Base-by-base conservation (phyloP, 2,113 vertebrate genomes). In the Pollachius pollachius region DNA sequence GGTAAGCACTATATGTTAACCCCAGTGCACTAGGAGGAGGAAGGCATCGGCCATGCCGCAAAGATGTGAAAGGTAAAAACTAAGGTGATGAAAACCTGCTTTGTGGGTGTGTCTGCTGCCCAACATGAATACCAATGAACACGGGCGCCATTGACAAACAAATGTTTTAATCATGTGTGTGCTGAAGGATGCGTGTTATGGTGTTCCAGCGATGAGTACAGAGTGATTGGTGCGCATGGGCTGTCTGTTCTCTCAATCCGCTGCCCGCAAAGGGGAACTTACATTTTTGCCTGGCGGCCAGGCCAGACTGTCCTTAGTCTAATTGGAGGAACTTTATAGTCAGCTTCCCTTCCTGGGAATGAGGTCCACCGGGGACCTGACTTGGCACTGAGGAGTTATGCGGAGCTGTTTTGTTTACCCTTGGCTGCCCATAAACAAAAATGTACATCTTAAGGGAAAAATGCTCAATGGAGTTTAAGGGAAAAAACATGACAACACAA, bases 191-290 rank as follows among this genome's bases (percentile, higher is more conserved):
- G 54, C 15, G 15, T n/a, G 15, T 57, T 57, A 16, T 57, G 15
- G 15, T 17, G 15, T 57, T 57, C 9, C 54, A 13, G 54, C 54
- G 6, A 34, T 5, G 30, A 34, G 30, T 23, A 23, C 23, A 23
- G 23, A 23, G 23, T 23, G 37, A 11, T 41, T 41, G 37, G 82
- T 78, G 56, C 3, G 1, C 37, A 19, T 64, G 68, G 18, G 61
- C 61, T 78, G 83, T 75, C 77, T 78, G 62, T 68, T 71, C 58
- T 78, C 60, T 52, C 67, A 79, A 48, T 78, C 71, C 63, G 54
- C 34, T 16, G 23, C 62, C 77, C 84, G 72, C 81, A 83, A 2
- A 66, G 77, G 81, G 82, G 87, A 86, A 89, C 78, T 86, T 84
- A 79, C 23, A 23, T 23, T 23, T 23, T 23, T 23, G 23, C 77